Evolutionary conservation across 2,888 invertebrate genomes (phyloP).

Genomic region (Phalera bucephala): DNA sequence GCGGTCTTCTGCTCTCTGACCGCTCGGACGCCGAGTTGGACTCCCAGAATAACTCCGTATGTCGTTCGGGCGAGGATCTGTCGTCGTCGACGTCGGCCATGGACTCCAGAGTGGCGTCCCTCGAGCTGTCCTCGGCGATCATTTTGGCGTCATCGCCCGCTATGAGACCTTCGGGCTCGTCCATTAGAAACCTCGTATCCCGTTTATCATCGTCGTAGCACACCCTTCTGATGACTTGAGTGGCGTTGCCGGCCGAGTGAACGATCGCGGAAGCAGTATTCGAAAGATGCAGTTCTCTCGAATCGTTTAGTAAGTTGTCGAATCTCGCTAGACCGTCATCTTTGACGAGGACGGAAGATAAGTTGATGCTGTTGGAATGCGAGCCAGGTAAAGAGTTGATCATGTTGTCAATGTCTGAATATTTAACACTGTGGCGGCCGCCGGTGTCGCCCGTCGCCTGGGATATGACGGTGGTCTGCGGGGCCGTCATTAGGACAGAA

Average conservation of each 20-base stretch:
- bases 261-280: constrained; percentile 67
- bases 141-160: constrained; percentile 61
- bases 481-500: constrained; percentile 69
- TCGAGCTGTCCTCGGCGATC: constrained; percentile 58
- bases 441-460: constrained; percentile 55
- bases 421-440: constrained; percentile 51
- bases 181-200: constrained; percentile 50
- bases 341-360: constrained; percentile 62
- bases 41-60: constrained; percentile 74
- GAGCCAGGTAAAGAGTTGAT: constrained; percentile 52
- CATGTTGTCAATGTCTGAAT: constrained; percentile 65
- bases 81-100: constrained; percentile 58
- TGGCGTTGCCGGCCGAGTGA: constrained; percentile 62
- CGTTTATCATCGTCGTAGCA: constrained; percentile 60
- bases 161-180: constrained; percentile 55
- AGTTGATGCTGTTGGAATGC: constrained; percentile 45
- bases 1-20: constrained; percentile 53
- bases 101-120: constrained; percentile 56
- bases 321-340: constrained; percentile 62
- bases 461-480: constrained; percentile 70
- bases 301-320: constrained; percentile 60
- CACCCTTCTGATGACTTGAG: constrained; percentile 72
- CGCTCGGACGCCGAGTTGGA: constrained; percentile 66
- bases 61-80: constrained; percentile 64
- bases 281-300: constrained; percentile 59